Conservation (phyloP, 2,113 vertebrate species). For the Gnathonemus longibarbis region DNA sequence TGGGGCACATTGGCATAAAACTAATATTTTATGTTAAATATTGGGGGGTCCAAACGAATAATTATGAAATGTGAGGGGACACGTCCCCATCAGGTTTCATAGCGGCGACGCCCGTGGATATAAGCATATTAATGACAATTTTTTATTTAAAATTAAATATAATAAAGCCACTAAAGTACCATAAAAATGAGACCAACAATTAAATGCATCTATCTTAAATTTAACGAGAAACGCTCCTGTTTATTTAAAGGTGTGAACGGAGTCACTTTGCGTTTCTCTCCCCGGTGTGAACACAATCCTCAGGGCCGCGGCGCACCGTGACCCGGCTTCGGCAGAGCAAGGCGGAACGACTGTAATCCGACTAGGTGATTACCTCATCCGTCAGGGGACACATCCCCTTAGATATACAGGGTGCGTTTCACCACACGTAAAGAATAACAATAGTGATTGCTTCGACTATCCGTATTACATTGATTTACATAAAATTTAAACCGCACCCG, state of each 20-base stretch:
- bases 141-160: background rate
- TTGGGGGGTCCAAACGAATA: no score
- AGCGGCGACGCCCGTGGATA: no score
- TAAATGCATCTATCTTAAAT: background rate
- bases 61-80: no score
- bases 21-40: no score
- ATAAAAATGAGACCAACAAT: background rate
- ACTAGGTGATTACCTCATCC: background rate
- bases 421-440: background rate
- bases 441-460: background rate
- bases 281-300: background rate
- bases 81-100: no score
- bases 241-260: background rate
- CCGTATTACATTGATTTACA: background rate
- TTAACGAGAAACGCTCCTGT: background rate
- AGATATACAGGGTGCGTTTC: background rate
- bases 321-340: background rate
- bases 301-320: background rate
- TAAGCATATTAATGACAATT: background rate
- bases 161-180: background rate
- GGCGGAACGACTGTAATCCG: constrained; percentile 4
- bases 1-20: no score
- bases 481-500: background rate
- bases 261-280: background rate
- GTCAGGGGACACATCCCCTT: background rate